Base-by-base conservation (phyloP, 2,888 invertebrate genomes). In the Meiosimyza platycephala region DNA sequence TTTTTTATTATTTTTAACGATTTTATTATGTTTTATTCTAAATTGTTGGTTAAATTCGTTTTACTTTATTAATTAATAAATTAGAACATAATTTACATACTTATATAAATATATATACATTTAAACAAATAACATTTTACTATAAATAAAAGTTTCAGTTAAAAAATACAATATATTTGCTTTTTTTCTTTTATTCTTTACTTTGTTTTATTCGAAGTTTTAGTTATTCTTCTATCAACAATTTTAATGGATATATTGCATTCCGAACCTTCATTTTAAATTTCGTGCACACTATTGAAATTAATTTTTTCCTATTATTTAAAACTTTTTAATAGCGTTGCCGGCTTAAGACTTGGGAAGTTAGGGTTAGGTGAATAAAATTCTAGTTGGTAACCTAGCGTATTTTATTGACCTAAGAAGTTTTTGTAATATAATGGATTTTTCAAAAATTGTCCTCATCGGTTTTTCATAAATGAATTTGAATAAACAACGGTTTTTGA, bases 71-170 rank as follows among this genome's bases (percentile, higher is more conserved):
- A 72, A 77, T 76, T 74, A 71, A 74, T 40, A 40, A 60, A 57
- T 73, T 64, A 70, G 65, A 64, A 16, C 64, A 70, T 73, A 65
- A 65, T 68, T 54, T 59, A 51, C 81, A 80, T 81, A 80, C 79
- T 81, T 80, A 81, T 9, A 40, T 40, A 40, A 9, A 40, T 9
- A 40, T 9, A 40, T 40, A 6, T 40, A 40, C 9, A 40, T 40
- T 9, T 40, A 40, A 6, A 40, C 9, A 9, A 40, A 40, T 74
- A 72, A 76, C 73, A 77, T 80, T 82, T 84, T 82, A 83, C 83
- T 80, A 84, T 83, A 77, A 82, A 83, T 80, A 78, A 82, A 84
- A 83, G 84, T 83, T 84, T 85, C 83, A 85, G 82, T 82, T 85
- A 79, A 81, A 28, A 77, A 74, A 76, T 72, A 74, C 16, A 72